Evolutionary conservation across 1,140 invertebrate species (phyloP), one percentile per base, ranked within the genome.

Genomic region (Dolichoris vasculosae): DNA sequence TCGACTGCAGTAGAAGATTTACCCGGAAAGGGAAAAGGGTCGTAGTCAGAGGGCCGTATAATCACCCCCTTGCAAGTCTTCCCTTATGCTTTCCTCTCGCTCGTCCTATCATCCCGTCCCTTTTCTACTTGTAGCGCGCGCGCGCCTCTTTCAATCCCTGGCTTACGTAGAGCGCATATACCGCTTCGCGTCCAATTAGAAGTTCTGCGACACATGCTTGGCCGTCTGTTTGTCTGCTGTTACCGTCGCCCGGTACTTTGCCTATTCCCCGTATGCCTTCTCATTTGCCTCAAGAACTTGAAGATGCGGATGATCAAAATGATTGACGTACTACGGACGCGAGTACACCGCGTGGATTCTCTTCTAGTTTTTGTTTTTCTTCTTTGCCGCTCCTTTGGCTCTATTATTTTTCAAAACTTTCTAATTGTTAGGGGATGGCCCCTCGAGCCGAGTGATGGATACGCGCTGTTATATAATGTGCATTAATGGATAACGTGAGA

Each of bases 11-110:
- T 3, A 15, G 75, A 76, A 32, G 46, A 76, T 69, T 69, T 46
- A 38, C 43, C 43, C 35, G 77, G 48, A 55, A 78, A 51, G 86
- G 86, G 76, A 87, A 86, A 78, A 85, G 85, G 87, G 75, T 87
- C 71, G 88, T 32, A 83, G 83, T 79, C 71, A 64, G 69, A 83
- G 82, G 40, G 75, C 75, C 55, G 82, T 67, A 51, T 84, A 84
- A 84, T 84, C 82, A 84, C 35, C 83, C 67, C 83, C 64, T 59
- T 43, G 32, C 64, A 88, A 73, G 86, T 73, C 84, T 82, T 86
- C 82, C 85, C 77, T 73, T 87, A 77, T 20, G 23, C 38, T 55
- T 17, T 30, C 35, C 67, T 30, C 11, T 30, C 38, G 20, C 78
- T 15, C 38, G 35, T 43, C 59, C 76, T 43, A 32, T 73, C 77